A percentile compares a stretch with the other conserved stretches of the same genome.
Conservation (phyloP, 1,140 invertebrate species). For the Eubasilissa regina region DNA sequence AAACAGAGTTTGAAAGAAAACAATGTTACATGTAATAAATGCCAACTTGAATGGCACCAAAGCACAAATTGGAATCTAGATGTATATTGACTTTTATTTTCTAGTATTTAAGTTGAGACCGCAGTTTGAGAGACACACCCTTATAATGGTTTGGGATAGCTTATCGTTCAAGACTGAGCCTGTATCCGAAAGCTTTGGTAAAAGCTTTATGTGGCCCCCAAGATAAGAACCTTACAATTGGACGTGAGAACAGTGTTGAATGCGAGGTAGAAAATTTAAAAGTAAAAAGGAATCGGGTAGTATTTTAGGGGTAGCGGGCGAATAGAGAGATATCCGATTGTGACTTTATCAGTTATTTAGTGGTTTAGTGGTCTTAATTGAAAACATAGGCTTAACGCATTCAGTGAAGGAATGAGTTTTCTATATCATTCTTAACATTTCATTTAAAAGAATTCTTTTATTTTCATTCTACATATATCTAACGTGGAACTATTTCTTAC, state of each 20-base stretch:
- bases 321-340: slow-evolving; percentile 35
- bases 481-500: no score
- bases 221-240: slow-evolving; percentile 41
- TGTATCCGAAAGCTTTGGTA: slow-evolving; percentile 41
- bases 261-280: slow-evolving; percentile 31
- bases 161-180: slow-evolving; percentile 36
- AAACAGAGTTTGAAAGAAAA: no score
- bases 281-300: slow-evolving; percentile 23
- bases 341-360: slow-evolving; percentile 35
- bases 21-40: no score
- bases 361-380: slow-evolving; percentile 37
- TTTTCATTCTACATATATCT: no score
- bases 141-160: slow-evolving; percentile 36
- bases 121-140: slow-evolving; percentile 16
- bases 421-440: no score
- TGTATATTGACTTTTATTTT: background rate
- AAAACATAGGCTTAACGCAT: slow-evolving; percentile 22
- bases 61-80: no score
- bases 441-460: no score
- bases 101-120: background rate
- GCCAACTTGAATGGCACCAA: no score
- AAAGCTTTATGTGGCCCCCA: slow-evolving; percentile 31
- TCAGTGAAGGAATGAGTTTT: background rate
- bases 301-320: slow-evolving; percentile 30
- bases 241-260: slow-evolving; percentile 40